Base-by-base conservation (phyloP, 2,888 invertebrate species). In the Zelleria hepariella region DNA sequence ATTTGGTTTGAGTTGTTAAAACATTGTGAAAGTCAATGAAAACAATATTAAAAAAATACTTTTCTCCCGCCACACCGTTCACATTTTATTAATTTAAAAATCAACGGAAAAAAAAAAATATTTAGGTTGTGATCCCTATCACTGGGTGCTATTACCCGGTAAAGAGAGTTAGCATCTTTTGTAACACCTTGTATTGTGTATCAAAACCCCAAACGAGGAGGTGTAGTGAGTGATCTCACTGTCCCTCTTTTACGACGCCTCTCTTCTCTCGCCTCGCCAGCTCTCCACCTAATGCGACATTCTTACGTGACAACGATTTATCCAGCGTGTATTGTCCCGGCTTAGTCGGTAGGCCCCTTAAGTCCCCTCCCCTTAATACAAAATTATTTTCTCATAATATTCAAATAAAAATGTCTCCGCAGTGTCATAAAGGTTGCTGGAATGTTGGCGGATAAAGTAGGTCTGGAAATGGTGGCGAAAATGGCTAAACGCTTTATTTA, bases 301-400 rank as follows among this genome's bases (percentile, higher is more conserved):
- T 87, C 86, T 86, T 85, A 85, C 82, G 86, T 86, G 86, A 86
- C 86, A 85, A 79, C 86, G 83, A 86, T 87, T 86, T 86, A 87
- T 87, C 84, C 84, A 67, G 68, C 78, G 73, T 86, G 84, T 86
- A 86, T 86, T 86, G 86, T 86, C 74, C 75, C 64, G 69, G 72
- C 67, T 78, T 82, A 84, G 86, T 86, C 86, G 32, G 32, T 86
- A 86, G 64, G 74, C 75, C 66, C 75, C 72, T 85, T 79, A 84
- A 80, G 75, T 74, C 66, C 68, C 66, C 68, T 69, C 42, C 23
- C 21, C 55, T 47, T 49, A 24, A 72, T 67, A 72, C 71, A 67
- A 72, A 78, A 81, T 81, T 79, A 79, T 78, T 76, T 73, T 72
- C 73, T 73, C 73, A 48, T 57, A 57, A 73, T 75, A 75, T 73